Evolutionary conservation across 2,888 invertebrate genomes (phyloP).

Genomic region (Lymantria dispar): DNA sequence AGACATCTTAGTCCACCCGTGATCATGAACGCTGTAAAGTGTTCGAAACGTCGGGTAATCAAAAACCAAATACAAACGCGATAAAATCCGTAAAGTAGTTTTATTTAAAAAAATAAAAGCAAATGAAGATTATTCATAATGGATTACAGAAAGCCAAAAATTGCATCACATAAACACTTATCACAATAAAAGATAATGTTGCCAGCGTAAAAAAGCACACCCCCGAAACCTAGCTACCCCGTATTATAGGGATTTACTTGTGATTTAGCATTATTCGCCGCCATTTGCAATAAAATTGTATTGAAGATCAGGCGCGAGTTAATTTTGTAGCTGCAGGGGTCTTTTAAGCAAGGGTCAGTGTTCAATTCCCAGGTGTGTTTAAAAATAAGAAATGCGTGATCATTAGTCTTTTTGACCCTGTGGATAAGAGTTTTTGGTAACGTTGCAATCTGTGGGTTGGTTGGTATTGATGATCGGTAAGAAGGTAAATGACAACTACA

Average conservation of each 20-base stretch:
- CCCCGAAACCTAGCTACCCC: conserved; percentile 46
- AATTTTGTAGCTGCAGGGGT: conserved; percentile 52
- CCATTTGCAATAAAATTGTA: conserved; percentile 73
- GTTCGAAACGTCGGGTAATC: no score
- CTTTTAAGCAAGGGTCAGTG: conserved; percentile 31
- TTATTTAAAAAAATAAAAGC: background rate
- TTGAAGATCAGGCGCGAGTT: conserved; percentile 61
- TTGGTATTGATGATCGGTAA: conserved; percentile 1
- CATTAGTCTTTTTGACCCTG: conserved; percentile 27
- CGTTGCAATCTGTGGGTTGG: background rate
- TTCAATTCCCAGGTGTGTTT: conserved; percentile 52
- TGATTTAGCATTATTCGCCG: conserved; percentile 70
- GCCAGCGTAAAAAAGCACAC: conserved; percentile 42
- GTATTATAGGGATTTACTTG: conserved; percentile 60
- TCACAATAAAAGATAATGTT: conserved; percentile 68
- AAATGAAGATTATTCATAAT: conserved; percentile 24
- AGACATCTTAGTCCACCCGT: no score
- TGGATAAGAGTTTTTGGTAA: conserved; percentile 9
- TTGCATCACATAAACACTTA: conserved; percentile 57
- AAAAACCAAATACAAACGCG: no score
- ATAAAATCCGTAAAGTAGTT: no score
- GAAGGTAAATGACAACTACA: background rate
- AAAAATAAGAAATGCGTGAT: conserved; percentile 32
- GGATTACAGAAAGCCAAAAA: conserved; percentile 23
- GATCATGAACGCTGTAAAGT: no score